Evolutionary conservation across 2,888 invertebrate genomes (phyloP), one percentile per base, ranked within the genome.

Genomic region (Orthosia incerta): DNA sequence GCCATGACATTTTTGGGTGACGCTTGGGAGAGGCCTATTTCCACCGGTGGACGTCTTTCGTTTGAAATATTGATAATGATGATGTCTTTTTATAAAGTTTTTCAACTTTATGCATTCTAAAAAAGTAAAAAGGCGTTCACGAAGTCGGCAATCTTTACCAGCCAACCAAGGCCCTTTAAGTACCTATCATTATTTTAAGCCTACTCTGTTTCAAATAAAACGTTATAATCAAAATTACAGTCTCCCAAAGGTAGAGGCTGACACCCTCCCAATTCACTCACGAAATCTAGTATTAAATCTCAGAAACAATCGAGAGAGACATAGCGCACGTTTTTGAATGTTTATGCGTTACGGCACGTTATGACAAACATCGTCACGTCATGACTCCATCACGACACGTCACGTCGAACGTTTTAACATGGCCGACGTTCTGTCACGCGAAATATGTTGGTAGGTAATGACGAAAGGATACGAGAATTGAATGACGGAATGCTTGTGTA

Each of bases 301-400:
- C 46, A 26, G 23, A 78, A 67, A 60, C 67, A 78, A 78, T 67
- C 45, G 31, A 15, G 7, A 46, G 3, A 59, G 18, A 57, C 15
- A 65, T 59, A 15, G 53, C 20, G 4, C 69, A 79, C 68, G 79
- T 69, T 39, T 76, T 76, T 51, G 46, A 66, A 80, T 80, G 80
- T 59, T 56, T 69, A 80, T 80, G 80, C 71, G 55, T 72, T 60
- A 71, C 71, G 56, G 15, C 9, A 53, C 55, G 61, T 71, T 71
- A 64, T 73, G 64, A 65, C 57, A 73, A 65, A 66, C 76, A 70
- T 55, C 56, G 79, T 39, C 39, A 39, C 39, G 31, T 48, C 63
- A 74, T 53, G 55, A 20, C 46, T 26, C 46, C 20, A 48, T 20
- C 55, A 66, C 53, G 56, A 20, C 3, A 31, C 45, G 62, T 64